A percentile compares a stretch with the other conserved stretches of the same genome.
Conservation (phyloP, 2,113 vertebrate genomes). For the Rousettus leschenaultii region DNA sequence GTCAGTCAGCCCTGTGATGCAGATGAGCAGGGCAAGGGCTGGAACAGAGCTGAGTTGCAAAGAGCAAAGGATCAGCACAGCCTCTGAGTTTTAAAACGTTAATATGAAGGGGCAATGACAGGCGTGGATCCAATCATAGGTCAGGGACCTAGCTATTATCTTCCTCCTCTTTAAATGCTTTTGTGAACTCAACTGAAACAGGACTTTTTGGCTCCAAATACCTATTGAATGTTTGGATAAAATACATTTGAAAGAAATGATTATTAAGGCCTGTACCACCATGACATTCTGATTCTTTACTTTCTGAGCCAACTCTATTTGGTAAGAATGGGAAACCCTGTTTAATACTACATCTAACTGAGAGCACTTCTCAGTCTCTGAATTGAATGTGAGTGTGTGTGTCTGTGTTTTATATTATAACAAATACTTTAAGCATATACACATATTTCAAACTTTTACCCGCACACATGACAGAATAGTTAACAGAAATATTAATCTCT, state of each 20-base stretch:
- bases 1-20: neutral
- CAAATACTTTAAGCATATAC: neutral
- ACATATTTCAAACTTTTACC: neutral
- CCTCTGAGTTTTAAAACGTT: neutral
- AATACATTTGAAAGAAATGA: neutral
- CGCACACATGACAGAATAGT: neutral
- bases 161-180: neutral
- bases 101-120: neutral
- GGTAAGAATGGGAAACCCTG: neutral
- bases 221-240: neutral
- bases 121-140: fast-evolving
- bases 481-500: neutral
- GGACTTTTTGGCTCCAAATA: neutral
- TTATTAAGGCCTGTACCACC: neutral
- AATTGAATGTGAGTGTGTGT: neutral
- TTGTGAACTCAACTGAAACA: neutral
- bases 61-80: neutral
- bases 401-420: neutral
- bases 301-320: neutral
- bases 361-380: neutral
- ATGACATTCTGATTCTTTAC: neutral
- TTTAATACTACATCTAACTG: neutral
- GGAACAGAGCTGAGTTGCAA: neutral
- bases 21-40: neutral
- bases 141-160: neutral